Evolutionary conservation across 1,140 invertebrate genomes (phyloP), one percentile per base, ranked within the genome.

Genomic region (Copidosoma floridanum): DNA sequence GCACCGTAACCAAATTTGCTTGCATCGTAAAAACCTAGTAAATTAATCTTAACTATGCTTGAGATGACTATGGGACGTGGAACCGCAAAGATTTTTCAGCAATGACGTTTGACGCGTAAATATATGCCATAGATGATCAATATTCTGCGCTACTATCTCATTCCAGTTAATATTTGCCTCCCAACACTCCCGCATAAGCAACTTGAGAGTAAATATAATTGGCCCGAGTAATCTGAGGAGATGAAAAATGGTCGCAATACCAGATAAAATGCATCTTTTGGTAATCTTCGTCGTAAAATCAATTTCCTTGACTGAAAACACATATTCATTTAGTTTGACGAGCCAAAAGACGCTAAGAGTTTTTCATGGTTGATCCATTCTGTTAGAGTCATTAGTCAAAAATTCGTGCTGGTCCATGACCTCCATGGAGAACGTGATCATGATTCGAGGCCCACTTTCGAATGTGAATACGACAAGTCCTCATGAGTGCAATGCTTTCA

Each of bases 1-100:
- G 61, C 57, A 1, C 52, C 57, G n/a, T 58, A 48, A 1, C 63
- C 63, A 2, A 21, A 43, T 40, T 59, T 23, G 2, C 44, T 57
- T 2, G 63, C 58, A 35, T 68, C 61, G 12, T 54, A 47, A 52
- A 65, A 68, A 1, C 63, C 66, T 29, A 56, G 59, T 0, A 64
- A 14, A 20, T 65, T 24, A n/a, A 64, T 46, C 0, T 35, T 0
- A 1, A 1, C 10, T 1, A 2, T 0, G 23, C 52, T 37, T 3
- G 14, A 2, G 3, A 40, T 16, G 1, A 57, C 24, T 1, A 61
- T 18, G 6, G 50, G 43, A n/a, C 59, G 26, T 2, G 10, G 1
- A 20, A 62, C 50, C 18, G 11, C 11, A 11, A n/a, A 67, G n/a
- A 27, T 53, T 3, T 3, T 51, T 12, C 7, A 62, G 7, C 7